These are phyloP conservation scores for Choloepus hoffmanni DNA, from an alignment of 2,113 vertebrate genomes.

Conservation along the genomic window DNA sequence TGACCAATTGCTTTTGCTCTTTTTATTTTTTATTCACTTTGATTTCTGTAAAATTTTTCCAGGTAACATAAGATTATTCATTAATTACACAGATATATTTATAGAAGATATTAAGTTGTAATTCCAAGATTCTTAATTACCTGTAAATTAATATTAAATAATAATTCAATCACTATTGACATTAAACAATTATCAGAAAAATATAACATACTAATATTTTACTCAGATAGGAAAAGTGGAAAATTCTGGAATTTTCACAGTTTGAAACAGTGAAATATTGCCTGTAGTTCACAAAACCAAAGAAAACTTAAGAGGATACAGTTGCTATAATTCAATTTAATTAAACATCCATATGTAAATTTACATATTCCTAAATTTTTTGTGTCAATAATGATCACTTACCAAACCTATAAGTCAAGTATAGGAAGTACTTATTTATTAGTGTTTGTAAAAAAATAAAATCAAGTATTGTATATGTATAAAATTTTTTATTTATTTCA, in stretches of 20 bases:
- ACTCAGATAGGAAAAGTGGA: neutral
- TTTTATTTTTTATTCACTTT: neutral
- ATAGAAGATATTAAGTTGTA: neutral
- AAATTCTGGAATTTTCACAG: neutral
- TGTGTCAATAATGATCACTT: neutral
- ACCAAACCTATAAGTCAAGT: neutral
- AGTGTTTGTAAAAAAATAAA: neutral
- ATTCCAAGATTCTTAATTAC: neutral
- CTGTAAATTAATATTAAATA: constrained; percentile 11
- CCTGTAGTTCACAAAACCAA: neutral
- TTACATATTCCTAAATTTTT: constrained; percentile 1
- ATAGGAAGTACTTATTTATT: neutral
- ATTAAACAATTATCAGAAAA: constrained; percentile 11
- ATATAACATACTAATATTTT: constrained; percentile 6
- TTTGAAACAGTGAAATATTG: constrained; percentile 47
- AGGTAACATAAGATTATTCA: neutral
- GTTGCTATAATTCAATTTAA: constrained; percentile 19
- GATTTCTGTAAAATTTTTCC: neutral
- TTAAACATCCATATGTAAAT: neutral
- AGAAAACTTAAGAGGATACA: neutral
- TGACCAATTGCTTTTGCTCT: constrained; percentile 37
- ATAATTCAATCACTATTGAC: neutral
- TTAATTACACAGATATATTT: neutral
- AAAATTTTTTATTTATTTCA: neutral
- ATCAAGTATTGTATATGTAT: neutral